Base-by-base conservation (phyloP, 2,797 vertebrate genomes). In the Pipistrellus pipistrellus region DNA sequence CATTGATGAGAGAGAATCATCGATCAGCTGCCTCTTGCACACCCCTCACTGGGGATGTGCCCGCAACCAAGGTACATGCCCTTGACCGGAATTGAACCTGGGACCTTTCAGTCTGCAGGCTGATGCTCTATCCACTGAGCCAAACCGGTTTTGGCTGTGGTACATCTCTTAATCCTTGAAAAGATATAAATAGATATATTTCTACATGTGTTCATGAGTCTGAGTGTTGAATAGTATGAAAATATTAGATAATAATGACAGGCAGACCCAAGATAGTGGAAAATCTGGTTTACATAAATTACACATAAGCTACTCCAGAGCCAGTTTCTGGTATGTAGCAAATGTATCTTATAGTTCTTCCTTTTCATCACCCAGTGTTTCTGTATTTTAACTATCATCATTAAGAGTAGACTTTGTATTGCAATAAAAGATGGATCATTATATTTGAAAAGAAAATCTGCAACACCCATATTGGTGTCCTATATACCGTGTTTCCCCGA, bases 321-420 rank as follows among this genome's bases (percentile, higher is more conserved):
- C 80, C 46, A n/a, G 3, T 77, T 55, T 53, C 48, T 82, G 66
- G 14, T 83, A 18, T 44, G 55, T 82, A 46, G 13, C 62, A 77
- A 66, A 35, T 48, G 15, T 35, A 41, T 75, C 20, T 53, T 94
- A 23, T 17, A 59, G 23, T 38, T 78, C 68, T 83, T 85, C 38
- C 17, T 75, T 21, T 38, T 72, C 8, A 23, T 27, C 32, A 27
- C 38, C 46, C 35, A 83, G 20, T 27, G 41, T 80, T 76, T 84
- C 15, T 73, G 12, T 72, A 21, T 83, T 75, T 93, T 80, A 85
- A n/a, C 41, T 88, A 8, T 84, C 57, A 76, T 91, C 46, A 25
- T 55, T 66, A 72, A 84, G 57, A 51, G 15, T 87, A 57, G 10
- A 30, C 21, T 32, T 76, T 38, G 23, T 27, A 66, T 25, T 41